A percentile compares a stretch with the other conserved stretches of the same genome.
phyloP scores from a whole-genome alignment of 2,888 invertebrate species.

The Neoscelio sp. region DNA sequence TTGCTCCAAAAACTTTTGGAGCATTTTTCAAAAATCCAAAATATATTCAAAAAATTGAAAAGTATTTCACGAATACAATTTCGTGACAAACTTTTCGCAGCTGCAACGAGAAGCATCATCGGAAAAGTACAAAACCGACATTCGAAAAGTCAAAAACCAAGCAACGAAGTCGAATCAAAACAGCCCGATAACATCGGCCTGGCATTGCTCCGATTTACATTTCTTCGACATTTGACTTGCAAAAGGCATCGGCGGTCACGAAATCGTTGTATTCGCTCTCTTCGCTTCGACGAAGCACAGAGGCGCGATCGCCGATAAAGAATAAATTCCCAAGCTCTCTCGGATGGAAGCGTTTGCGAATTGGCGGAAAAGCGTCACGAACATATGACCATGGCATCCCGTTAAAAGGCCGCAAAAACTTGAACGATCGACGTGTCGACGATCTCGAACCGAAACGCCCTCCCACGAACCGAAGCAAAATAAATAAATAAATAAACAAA shows the following conservation, averaged over 20 bases:
- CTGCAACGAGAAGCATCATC: too few species aligned
- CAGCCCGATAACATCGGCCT: constrained; percentile 30
- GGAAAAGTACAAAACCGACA: neutral
- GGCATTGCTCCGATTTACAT: constrained; percentile 43
- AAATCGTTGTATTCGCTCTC: constrained; percentile 32
- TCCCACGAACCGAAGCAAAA: too few species aligned
- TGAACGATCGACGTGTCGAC: too few species aligned
- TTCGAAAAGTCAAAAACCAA: constrained; percentile 22
- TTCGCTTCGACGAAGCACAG: constrained; percentile 26
- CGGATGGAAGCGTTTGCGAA: neutral
- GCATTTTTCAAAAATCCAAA: too few species aligned
- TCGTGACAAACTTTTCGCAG: too few species aligned
- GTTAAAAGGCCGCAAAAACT: constrained; percentile 14
- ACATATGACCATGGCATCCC: constrained; percentile 46
- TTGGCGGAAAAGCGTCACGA: constrained; percentile 16
- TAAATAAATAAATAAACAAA: too few species aligned
- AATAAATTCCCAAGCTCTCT: constrained; percentile 14
- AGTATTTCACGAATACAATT: too few species aligned
- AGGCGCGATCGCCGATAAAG: constrained; percentile 55
- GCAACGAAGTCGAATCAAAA: constrained; percentile 20
- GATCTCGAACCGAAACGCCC: too few species aligned
- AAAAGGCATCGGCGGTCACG: constrained; percentile 53
- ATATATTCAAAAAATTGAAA: too few species aligned
- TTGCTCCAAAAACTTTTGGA: too few species aligned
- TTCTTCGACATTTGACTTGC: constrained; percentile 54